phyloP scores from a whole-genome alignment of 2,113 vertebrate species.

The Pleuronectes platessa region DNA sequence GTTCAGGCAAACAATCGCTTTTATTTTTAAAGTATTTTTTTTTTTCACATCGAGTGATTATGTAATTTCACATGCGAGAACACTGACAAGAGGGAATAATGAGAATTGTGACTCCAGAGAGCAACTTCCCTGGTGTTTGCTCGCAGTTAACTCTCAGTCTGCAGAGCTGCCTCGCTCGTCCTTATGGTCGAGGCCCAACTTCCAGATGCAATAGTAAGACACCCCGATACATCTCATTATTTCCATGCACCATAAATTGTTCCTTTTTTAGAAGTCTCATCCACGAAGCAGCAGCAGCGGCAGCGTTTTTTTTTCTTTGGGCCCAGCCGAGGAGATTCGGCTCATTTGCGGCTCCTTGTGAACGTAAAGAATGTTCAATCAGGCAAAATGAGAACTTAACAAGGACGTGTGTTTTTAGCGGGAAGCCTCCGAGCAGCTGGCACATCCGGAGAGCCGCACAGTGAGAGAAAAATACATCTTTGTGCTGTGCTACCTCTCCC shows the following conservation, averaged over 20 bases:
- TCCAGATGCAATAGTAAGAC: constrained; percentile 36
- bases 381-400: constrained; percentile 53
- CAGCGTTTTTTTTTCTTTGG: constrained; percentile 10
- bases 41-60: constrained; percentile 9
- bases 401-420: constrained; percentile 34
- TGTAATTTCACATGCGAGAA: constrained; percentile 33
- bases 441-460: background rate
- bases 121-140: background rate
- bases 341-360: constrained; percentile 38
- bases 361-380: constrained; percentile 44
- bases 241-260: constrained; percentile 62
- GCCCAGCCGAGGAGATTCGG: background rate
- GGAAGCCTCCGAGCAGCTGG: constrained; percentile 42
- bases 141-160: constrained; percentile 1
- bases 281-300: constrained; percentile 38
- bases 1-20: constrained; percentile 37
- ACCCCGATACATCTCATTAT: constrained; percentile 64
- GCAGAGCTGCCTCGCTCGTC: constrained; percentile 23
- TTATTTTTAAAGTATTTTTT: background rate
- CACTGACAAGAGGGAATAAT: constrained; percentile 21
- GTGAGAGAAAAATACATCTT: background rate
- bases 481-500: background rate
- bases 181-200: constrained; percentile 32
- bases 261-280: constrained; percentile 33
- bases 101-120: background rate